These are phyloP conservation scores for Lasioglossum malachurum DNA, from an alignment of 2,888 invertebrate genomes.

Conservation along the genomic window DNA sequence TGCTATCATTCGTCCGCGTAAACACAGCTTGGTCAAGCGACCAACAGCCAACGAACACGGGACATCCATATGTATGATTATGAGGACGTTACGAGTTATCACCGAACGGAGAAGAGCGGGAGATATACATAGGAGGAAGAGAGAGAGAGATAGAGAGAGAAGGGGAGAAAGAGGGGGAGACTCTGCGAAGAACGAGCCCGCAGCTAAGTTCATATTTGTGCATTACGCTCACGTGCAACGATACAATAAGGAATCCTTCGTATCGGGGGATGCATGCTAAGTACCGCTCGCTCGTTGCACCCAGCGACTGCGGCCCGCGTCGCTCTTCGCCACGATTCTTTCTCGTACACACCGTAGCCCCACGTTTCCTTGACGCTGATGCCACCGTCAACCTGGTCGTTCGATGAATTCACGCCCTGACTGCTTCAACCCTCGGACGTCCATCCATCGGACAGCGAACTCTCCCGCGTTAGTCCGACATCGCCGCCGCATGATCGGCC, in stretches of 20 bases:
- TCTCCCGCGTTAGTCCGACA: background rate
- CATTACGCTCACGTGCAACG: slow-evolving; percentile 85
- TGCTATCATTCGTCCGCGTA: slow-evolving; percentile 58
- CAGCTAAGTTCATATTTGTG: slow-evolving; percentile 82
- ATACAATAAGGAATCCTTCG: slow-evolving; percentile 85
- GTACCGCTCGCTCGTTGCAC: slow-evolving; percentile 73
- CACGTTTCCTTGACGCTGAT: slow-evolving; percentile 17
- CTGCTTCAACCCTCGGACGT: slow-evolving; percentile 14
- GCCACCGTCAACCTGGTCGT: slow-evolving; percentile 35
- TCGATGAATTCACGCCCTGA: slow-evolving; percentile 56
- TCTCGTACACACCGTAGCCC: slow-evolving; percentile 41
- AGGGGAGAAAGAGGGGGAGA: background rate
- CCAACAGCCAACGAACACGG: slow-evolving; percentile 70
- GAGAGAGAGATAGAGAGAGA: background rate
- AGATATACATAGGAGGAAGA: background rate
- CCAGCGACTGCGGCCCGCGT: slow-evolving; percentile 25
- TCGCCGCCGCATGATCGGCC: background rate
- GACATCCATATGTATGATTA: slow-evolving; percentile 83
- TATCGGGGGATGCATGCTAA: slow-evolving; percentile 85
- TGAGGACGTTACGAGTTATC: slow-evolving; percentile 81
- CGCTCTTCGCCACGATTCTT: slow-evolving; percentile 48
- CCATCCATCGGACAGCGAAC: background rate
- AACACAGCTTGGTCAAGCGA: slow-evolving; percentile 45
- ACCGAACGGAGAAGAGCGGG: slow-evolving; percentile 57
- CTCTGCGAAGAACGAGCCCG: slow-evolving; percentile 72